Conservation (phyloP, 2,113 vertebrate genomes). For the Vombatus ursinus region DNA sequence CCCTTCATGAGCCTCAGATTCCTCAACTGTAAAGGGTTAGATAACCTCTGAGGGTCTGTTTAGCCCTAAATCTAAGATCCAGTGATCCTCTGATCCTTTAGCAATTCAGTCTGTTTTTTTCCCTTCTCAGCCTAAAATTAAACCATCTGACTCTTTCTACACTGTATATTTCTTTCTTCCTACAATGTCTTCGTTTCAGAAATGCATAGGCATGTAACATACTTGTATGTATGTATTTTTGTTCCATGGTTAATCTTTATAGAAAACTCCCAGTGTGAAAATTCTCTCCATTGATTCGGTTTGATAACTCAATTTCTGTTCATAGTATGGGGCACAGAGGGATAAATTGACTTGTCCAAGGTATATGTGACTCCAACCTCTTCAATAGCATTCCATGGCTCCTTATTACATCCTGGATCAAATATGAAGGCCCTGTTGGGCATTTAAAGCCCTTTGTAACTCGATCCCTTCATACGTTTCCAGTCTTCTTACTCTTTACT, state of each 20-base stretch:
- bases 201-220: background rate
- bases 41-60: background rate
- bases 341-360: background rate
- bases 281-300: background rate
- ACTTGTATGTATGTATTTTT: background rate
- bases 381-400: background rate
- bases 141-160: background rate
- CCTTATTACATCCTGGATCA: background rate
- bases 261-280: background rate
- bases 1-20: background rate
- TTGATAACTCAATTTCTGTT: background rate
- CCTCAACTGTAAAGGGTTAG: background rate
- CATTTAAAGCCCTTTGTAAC: background rate
- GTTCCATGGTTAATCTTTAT: background rate
- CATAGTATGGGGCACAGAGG: background rate
- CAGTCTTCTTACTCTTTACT: background rate
- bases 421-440: background rate
- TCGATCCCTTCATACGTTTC: background rate
- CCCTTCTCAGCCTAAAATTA: background rate
- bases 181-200: background rate
- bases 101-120: background rate
- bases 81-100: background rate
- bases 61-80: background rate
- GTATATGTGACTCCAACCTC: background rate
- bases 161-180: slow-evolving; percentile 17